Evolutionary conservation across 2,113 vertebrate species (phyloP), one percentile per base, ranked within the genome.

Genomic region (Gopherus evgoodei): DNA sequence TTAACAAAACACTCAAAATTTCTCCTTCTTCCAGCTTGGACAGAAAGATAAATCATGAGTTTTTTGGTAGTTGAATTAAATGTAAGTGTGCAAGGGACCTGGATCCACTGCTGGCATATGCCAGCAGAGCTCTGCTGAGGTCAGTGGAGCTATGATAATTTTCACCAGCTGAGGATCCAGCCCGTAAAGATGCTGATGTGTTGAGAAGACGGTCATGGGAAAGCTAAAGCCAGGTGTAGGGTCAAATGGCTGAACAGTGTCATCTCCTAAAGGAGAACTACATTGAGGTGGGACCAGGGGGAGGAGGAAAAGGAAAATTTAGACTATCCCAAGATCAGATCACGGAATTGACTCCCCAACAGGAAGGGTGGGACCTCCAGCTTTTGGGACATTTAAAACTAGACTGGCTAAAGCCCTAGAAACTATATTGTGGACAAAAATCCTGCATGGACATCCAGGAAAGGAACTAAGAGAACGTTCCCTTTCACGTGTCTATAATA

Each of bases 1-100:
- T 93, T 31, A 93, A 53, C 86, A 88, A 1, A 25, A 42, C 50
- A 84, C 90, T 88, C 86, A 69, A 17, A 92, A 93, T 95, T 83
- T 47, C 44, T 88, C 90, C 1, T 2, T 84, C 72, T 94, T 90
- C 62, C 69, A 81, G 72, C 31, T 57, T 29, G 38, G 79, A 79
- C 92, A 65, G 91, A 44, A 90, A 81, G 50, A 95, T 25, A 42
- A 95, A 57, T 50, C 53, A 84, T 3, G 0, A 29, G 49, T 75
- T 91, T 84, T 8, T 21, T 84, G 38, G 81, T 72, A 8, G 1
- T 6, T 90, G 83, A 90, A 94, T 25, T 35, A 62, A 87, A 19
- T 1, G 1, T 29, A 65, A 35, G 31, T 8, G 16, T 31, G 16
- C n/a, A 35, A 31, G 14, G 59, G 31, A 65, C 62, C 35, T 38